phyloP scores from a whole-genome alignment of 2,113 vertebrate genomes.

The Zapornia atra region DNA sequence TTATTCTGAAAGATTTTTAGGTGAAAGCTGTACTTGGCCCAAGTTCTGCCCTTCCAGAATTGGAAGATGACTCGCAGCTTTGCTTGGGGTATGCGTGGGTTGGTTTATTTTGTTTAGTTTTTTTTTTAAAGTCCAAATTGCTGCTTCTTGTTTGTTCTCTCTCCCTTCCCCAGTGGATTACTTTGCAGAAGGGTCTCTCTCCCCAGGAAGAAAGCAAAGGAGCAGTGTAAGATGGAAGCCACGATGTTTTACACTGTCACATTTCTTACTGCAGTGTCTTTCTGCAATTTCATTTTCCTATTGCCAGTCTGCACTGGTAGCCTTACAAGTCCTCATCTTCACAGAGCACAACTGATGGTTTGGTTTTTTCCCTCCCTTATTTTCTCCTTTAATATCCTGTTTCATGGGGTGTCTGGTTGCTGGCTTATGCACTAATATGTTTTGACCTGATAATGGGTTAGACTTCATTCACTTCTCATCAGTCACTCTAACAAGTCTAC shows the following conservation, averaged over 20 bases:
- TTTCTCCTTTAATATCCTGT: neutral
- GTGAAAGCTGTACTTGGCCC: neutral
- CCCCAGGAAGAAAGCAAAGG: neutral
- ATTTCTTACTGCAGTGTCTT: neutral
- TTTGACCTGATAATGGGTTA: neutral
- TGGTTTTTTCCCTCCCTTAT: neutral
- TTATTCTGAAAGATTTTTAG: neutral
- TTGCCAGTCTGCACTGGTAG: neutral
- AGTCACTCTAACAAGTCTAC: neutral
- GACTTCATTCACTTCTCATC: neutral
- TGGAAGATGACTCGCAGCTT: neutral
- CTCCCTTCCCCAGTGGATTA: neutral
- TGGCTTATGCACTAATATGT: neutral
- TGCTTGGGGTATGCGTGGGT: neutral
- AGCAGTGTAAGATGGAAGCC: neutral
- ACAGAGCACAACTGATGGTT: neutral
- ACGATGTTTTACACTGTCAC: neutral
- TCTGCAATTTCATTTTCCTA: neutral
- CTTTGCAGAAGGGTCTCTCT: neutral
- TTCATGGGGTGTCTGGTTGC: neutral
- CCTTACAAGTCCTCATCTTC: neutral
- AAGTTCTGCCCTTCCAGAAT: neutral
- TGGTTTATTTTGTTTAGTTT: no score
- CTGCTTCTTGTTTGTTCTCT: neutral
- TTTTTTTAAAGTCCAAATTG: neutral